A percentile compares a stretch with the other conserved stretches of the same genome.
Conservation (phyloP, 2,113 vertebrate species). For the Marmota monax region DNA sequence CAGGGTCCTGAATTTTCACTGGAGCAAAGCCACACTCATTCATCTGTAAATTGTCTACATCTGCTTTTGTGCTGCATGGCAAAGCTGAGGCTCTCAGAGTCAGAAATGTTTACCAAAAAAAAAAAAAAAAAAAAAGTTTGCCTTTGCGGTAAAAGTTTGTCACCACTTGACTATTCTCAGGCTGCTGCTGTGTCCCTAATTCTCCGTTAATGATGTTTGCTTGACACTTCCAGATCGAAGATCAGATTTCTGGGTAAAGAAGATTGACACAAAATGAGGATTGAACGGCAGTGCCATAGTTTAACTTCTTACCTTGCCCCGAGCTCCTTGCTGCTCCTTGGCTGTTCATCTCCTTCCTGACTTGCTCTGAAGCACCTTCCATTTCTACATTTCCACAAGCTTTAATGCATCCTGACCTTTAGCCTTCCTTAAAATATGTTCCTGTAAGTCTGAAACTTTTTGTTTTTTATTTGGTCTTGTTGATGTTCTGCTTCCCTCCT, state of each 20-base stretch:
- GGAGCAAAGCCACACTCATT: background rate
- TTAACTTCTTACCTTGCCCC: background rate
- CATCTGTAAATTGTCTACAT: rapidly evolving
- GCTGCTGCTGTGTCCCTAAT: background rate
- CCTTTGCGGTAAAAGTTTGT: background rate
- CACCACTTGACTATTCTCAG: background rate
- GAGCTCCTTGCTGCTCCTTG: rapidly evolving
- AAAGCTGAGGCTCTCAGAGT: background rate
- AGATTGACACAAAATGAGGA: background rate
- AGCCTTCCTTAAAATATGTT: background rate
- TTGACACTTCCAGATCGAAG: background rate
- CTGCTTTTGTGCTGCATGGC: no score
- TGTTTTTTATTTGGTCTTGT: background rate
- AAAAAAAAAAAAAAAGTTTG: background rate
- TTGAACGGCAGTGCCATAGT: background rate
- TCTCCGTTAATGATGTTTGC: background rate
- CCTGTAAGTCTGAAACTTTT: background rate
- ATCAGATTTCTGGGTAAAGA: background rate
- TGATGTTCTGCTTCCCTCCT: background rate
- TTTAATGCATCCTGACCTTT: background rate
- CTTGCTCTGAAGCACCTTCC: background rate
- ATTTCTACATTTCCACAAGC: background rate
- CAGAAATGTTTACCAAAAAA: background rate
- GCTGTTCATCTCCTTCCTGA: background rate
- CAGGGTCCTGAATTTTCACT: background rate